Conservation (phyloP, 2,888 invertebrate species). For the Molanna angustata region DNA sequence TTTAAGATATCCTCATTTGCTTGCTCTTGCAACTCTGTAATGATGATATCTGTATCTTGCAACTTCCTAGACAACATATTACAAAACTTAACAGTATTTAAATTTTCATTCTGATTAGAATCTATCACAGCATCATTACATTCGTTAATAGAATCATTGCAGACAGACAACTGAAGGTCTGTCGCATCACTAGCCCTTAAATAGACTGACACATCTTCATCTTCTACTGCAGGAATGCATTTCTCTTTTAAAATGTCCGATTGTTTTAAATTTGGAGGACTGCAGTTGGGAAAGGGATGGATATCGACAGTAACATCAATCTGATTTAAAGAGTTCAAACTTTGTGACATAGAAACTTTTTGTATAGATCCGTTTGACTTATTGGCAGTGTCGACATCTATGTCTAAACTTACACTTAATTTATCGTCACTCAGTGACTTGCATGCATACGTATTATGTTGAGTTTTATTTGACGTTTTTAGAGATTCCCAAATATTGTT, state of each 20-base stretch:
- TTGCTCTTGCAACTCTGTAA: conserved; percentile 1
- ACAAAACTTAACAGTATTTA: conserved; percentile 8
- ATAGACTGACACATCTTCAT: too few relatives aligned
- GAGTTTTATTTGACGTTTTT: not conserved
- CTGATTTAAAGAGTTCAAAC: conserved; percentile 16
- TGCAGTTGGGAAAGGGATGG: conserved; percentile 19
- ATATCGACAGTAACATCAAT: conserved; percentile 27
- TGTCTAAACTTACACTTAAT: conserved; percentile 9
- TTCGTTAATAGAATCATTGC: conserved; percentile 10
- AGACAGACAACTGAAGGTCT: conserved; percentile 3
- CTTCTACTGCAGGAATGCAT: conserved; percentile 7
- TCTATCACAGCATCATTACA: conserved; percentile 24
- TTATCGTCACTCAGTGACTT: conserved; percentile 3
- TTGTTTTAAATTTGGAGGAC: conserved; percentile 3
- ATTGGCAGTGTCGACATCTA: conserved; percentile 19
- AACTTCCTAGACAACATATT: conserved; percentile 7
- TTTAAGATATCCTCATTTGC: conserved; percentile 11
- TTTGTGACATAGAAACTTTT: conserved; percentile 13
- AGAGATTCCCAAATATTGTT: conserved; percentile 2
- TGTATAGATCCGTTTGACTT: conserved; percentile 14
- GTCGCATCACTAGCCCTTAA: too few relatives aligned
- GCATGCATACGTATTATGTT: too few relatives aligned
- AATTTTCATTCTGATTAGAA: conserved; percentile 23
- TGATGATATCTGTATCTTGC: conserved; percentile 13
- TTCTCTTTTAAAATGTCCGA: not conserved